phyloP scores from a whole-genome alignment of 2,113 vertebrate species.

The Chaetodon trifascialis region DNA sequence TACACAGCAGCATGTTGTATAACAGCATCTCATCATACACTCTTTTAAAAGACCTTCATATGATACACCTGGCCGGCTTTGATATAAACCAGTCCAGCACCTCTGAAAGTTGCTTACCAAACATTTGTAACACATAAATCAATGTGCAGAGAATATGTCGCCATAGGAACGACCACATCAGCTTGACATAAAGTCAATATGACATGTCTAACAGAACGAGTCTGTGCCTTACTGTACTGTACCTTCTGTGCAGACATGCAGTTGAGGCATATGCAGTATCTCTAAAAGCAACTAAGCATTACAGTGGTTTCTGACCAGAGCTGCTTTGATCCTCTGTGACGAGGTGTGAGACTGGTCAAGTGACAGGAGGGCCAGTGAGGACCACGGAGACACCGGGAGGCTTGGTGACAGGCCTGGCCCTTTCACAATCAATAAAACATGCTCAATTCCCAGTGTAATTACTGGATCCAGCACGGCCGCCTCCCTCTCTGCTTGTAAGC shows the following conservation, averaged over 20 bases:
- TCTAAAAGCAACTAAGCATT: constrained; percentile 5
- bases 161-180: constrained; percentile 65
- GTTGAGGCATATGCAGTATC: background rate
- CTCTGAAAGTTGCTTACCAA: constrained; percentile 79
- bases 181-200: constrained; percentile 77
- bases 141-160: constrained; percentile 65
- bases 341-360: constrained; percentile 52
- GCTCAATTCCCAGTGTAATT: constrained; percentile 79
- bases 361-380: constrained; percentile 52
- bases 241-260: constrained; percentile 26
- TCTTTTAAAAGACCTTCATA: constrained; percentile 60
- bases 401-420: constrained; percentile 75
- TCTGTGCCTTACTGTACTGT: constrained; percentile 38
- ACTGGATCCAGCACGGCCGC: constrained; percentile 63
- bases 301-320: constrained; percentile 8
- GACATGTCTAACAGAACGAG: constrained; percentile 59
- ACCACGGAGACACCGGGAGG: constrained; percentile 67
- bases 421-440: constrained; percentile 85
- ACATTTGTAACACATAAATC: constrained; percentile 72
- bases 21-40: constrained; percentile 4
- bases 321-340: constrained; percentile 23
- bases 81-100: constrained; percentile 66
- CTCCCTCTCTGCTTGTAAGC: constrained; percentile 44
- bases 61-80: constrained; percentile 55
- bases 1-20: constrained; percentile 17